Percentiles rank a stretch among this genome's conserved stretches.
phyloP scores from a whole-genome alignment of 2,888 invertebrate species.

The Ectemnius cavifrons region DNA sequence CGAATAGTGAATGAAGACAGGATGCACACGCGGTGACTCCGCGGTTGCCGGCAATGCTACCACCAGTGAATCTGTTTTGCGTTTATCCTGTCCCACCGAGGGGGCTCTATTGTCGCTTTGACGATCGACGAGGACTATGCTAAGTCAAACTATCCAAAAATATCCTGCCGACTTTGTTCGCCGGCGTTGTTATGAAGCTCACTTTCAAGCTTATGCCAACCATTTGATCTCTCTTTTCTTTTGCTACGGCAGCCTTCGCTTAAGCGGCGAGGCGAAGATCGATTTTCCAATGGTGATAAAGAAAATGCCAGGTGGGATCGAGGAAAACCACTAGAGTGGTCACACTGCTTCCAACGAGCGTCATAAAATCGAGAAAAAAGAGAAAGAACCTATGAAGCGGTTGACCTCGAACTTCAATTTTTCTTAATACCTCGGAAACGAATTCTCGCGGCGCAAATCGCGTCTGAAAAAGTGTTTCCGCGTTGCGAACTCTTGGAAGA shows the following conservation, averaged over 20 bases:
- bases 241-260: no score
- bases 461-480: neutral
- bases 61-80: neutral
- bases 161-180: no score
- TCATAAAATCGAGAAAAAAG: no score
- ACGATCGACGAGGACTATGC: neutral
- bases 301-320: no score
- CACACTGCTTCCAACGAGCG: no score
- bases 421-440: conserved; percentile 21
- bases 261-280: neutral
- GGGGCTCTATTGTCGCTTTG: neutral
- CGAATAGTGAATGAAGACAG: conserved; percentile 14
- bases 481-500: neutral
- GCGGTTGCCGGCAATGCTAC: neutral
- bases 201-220: neutral
- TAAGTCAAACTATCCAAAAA: conserved; percentile 2
- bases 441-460: neutral
- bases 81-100: neutral
- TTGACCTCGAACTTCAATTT: conserved; percentile 57
- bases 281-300: no score
- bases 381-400: conserved; percentile 34
- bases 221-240: no score
- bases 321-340: no score
- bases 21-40: conserved; percentile 15
- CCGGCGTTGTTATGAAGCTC: no score